These are phyloP conservation scores for Cephalopholis sonnerati DNA, from an alignment of 2,113 vertebrate genomes.

Conservation along the genomic window DNA sequence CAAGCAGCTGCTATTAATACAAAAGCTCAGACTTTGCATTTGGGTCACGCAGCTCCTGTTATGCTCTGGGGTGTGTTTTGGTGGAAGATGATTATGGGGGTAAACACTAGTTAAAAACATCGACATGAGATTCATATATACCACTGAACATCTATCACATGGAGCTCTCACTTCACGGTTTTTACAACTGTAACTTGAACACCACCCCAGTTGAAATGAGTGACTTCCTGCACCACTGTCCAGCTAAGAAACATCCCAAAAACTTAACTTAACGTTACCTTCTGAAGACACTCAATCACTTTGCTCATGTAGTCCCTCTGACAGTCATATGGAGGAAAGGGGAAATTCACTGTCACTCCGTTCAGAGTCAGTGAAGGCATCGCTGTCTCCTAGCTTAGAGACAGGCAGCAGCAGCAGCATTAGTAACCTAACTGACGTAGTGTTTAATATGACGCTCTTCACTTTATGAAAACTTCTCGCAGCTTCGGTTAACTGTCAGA, in stretches of 20 bases:
- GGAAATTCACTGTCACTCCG: conserved; percentile 67
- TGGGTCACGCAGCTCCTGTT: not conserved
- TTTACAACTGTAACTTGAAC: not conserved
- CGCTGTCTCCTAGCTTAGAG: too few relatives aligned
- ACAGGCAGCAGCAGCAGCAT: too few relatives aligned
- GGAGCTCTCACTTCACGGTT: not conserved
- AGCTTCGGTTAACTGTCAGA: not conserved
- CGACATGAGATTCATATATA: too few relatives aligned
- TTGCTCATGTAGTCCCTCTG: conserved; percentile 74
- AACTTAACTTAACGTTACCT: conserved; percentile 51
- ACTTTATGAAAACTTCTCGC: not conserved
- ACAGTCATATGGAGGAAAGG: conserved; percentile 72
- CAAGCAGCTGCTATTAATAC: not conserved
- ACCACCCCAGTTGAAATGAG: not conserved
- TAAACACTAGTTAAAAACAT: too few relatives aligned
- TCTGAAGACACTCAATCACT: conserved; percentile 72
- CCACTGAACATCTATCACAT: too few relatives aligned
- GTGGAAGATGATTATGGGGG: not conserved
- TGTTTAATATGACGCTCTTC: not conserved
- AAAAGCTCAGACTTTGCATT: not conserved
- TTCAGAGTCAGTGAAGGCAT: conserved; percentile 60
- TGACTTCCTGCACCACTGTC: not conserved
- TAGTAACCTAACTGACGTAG: too few relatives aligned
- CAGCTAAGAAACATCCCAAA: too few relatives aligned
- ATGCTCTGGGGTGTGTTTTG: not conserved